Conservation (phyloP, 1,140 invertebrate genomes). For the Meloidogyne floridensis region DNA sequence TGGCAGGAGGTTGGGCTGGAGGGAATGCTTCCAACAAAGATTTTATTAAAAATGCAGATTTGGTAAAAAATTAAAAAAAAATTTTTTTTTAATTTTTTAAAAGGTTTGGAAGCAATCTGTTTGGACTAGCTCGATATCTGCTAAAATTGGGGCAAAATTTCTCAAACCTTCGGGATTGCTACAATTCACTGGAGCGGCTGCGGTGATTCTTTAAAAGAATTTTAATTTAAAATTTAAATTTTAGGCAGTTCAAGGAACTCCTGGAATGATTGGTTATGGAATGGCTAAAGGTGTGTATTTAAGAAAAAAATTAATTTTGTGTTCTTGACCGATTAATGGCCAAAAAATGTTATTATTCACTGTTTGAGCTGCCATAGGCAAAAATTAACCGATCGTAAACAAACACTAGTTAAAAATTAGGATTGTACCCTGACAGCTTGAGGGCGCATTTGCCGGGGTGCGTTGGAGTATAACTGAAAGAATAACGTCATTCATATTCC, state of each 20-base stretch:
- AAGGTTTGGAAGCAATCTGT: slow-evolving; percentile 87
- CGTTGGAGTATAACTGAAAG: too few relatives aligned
- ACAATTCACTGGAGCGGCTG: slow-evolving; percentile 90
- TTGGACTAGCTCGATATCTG: slow-evolving; percentile 83
- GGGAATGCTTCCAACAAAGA: slow-evolving; percentile 67
- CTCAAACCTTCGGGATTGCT: slow-evolving; percentile 86
- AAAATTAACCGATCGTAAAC: too few relatives aligned
- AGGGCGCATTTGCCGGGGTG: too few relatives aligned
- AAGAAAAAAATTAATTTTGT: not conserved
- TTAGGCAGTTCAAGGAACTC: slow-evolving; percentile 56
- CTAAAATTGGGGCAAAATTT: slow-evolving; percentile 80
- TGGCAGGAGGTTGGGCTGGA: slow-evolving; percentile 94
- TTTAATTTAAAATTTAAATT: slow-evolving; percentile 15
- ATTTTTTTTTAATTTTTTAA: not conserved
- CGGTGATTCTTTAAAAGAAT: slow-evolving; percentile 70
- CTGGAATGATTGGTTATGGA: slow-evolving; percentile 74
- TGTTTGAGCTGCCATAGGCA: too few relatives aligned
- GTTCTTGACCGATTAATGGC: too few relatives aligned
- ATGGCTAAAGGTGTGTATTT: slow-evolving; percentile 75
- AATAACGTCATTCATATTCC: too few relatives aligned
- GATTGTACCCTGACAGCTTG: too few relatives aligned
- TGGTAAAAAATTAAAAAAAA: slow-evolving; percentile 71
- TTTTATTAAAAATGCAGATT: slow-evolving; percentile 84
- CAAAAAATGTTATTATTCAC: too few relatives aligned
- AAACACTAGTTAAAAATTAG: too few relatives aligned